These are phyloP conservation scores for Cnemophilus loriae DNA, from an alignment of 2,113 vertebrate genomes.

Conservation along the genomic window DNA sequence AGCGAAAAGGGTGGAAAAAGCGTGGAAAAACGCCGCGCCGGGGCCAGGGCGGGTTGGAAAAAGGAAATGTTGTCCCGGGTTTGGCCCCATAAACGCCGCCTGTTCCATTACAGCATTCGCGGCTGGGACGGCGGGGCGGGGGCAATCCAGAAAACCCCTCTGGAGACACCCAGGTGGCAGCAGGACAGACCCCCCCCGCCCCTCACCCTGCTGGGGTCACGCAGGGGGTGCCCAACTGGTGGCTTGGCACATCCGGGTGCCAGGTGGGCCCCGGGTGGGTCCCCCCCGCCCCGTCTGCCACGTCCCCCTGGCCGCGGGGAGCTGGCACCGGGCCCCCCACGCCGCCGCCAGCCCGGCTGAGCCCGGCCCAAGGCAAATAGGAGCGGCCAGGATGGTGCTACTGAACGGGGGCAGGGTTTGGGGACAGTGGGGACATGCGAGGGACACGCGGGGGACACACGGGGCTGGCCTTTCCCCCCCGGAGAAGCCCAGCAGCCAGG, in stretches of 20 bases:
- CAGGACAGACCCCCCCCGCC: neutral
- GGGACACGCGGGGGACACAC: neutral
- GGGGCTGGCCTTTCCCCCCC: neutral
- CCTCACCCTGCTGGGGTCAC: neutral
- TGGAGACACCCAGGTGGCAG: neutral
- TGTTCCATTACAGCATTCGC: conserved; percentile 27
- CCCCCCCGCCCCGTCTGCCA: neutral
- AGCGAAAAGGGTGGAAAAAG: neutral
- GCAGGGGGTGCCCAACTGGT: neutral
- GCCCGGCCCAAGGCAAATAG: neutral
- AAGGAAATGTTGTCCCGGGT: neutral
- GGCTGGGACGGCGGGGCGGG: neutral
- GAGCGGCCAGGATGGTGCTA: neutral
- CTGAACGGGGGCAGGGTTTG: neutral
- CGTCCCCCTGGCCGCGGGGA: neutral
- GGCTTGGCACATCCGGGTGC: rapidly evolving
- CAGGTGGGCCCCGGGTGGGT: neutral
- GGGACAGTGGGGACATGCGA: neutral
- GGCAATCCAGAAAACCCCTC: neutral
- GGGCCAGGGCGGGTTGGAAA: neutral
- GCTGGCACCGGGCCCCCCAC: neutral
- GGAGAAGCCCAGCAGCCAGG: neutral
- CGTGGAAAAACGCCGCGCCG: neutral
- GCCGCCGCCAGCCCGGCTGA: neutral
- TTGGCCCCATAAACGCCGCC: neutral